Percentiles rank a stretch among this genome's conserved stretches.
phyloP scores from a whole-genome alignment of 2,113 vertebrate genomes.

The Cheilinus undulatus region DNA sequence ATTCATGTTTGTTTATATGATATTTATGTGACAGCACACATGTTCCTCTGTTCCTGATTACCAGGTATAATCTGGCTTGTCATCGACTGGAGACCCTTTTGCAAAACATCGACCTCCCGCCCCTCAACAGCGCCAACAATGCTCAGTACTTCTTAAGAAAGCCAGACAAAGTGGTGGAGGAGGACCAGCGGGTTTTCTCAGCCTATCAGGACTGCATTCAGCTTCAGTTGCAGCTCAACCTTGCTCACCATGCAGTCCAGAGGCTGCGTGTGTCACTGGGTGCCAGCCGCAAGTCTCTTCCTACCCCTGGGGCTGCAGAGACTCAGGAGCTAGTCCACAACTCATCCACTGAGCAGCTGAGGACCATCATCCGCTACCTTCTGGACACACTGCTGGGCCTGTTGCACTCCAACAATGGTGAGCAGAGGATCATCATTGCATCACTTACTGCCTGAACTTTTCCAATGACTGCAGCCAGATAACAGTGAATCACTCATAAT shows the following conservation, averaged over 20 bases:
- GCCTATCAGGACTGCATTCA: slow-evolving; percentile 99
- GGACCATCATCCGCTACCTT: slow-evolving; percentile 96
- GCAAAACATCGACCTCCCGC: slow-evolving; percentile 97
- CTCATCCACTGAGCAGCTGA: slow-evolving; percentile 96
- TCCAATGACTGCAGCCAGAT: too few species aligned
- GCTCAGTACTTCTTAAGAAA: slow-evolving; percentile 98
- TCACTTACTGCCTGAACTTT: too few species aligned
- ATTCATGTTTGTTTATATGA: background rate
- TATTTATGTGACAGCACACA: background rate
- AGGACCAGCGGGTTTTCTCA: slow-evolving; percentile 97
- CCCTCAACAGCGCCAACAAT: slow-evolving; percentile 97
- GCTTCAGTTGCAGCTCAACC: slow-evolving; percentile 96
- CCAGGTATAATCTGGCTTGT: slow-evolving; percentile 97
- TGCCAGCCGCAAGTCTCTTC: slow-evolving; percentile 86
- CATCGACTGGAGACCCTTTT: slow-evolving; percentile 96
- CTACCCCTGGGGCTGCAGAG: slow-evolving; percentile 78
- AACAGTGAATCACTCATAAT: too few species aligned
- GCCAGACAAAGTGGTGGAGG: slow-evolving; percentile 97
- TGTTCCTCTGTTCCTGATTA: slow-evolving; percentile 4
- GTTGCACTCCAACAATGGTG: slow-evolving; percentile 96
- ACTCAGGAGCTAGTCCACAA: slow-evolving; percentile 91
- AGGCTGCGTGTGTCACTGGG: slow-evolving; percentile 94
- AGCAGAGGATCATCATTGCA: slow-evolving; percentile 53
- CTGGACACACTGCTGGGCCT: slow-evolving; percentile 98
- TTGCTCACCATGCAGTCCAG: slow-evolving; percentile 97